Base-by-base conservation (phyloP, 2,113 vertebrate genomes). In the Rissa tridactyla region DNA sequence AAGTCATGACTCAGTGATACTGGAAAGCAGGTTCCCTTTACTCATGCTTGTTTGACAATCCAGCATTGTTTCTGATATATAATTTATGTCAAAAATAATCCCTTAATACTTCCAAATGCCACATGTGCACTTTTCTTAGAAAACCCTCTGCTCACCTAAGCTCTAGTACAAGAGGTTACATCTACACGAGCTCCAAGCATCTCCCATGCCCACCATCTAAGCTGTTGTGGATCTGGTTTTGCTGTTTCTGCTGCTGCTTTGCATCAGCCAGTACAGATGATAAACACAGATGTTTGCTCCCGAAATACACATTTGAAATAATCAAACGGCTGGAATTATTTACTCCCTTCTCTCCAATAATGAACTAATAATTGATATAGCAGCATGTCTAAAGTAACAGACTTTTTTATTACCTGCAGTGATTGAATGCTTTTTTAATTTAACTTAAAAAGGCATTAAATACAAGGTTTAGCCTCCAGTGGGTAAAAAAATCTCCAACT, bases 401-500 rank as follows among this genome's bases (percentile, higher is more conserved):
- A 92, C 93, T 68, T 30, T 87, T 96, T 97, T 97, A 96, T 97
- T 97, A 96, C 96, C 96, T 96, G 88, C 79, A 82, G 90, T 97
- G 97, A 97, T 96, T 96, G 96, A 98, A 97, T 91, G 85, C 94
- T 98, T 98, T 96, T 97, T 95, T 92, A 94, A 97, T 92, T 97
- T 94, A 92, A 93, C 96, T 91, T 96, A 93, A 96, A 95, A 92
- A 96, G 97, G 97, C 90, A 98, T 97, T 96, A 97, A 97, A 96
- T 81, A 92, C 91, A 83, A 96, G 90, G 93, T 96, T 98, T 97
- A 98, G 97, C 97, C 98, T 97, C 96, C 95, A 98, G 97, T 97
- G 97, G 97, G 97, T 97, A 96, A 98, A 97, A 97, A 98, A 98
- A 98, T 97, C 98, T 98, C 97, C 81, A 32, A 98, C 97, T 98